A percentile compares a stretch with the other conserved stretches of the same genome.
These are phyloP conservation scores for Odontomachus brunneus DNA, from an alignment of 1,140 invertebrate genomes.

Conservation along the genomic window DNA sequence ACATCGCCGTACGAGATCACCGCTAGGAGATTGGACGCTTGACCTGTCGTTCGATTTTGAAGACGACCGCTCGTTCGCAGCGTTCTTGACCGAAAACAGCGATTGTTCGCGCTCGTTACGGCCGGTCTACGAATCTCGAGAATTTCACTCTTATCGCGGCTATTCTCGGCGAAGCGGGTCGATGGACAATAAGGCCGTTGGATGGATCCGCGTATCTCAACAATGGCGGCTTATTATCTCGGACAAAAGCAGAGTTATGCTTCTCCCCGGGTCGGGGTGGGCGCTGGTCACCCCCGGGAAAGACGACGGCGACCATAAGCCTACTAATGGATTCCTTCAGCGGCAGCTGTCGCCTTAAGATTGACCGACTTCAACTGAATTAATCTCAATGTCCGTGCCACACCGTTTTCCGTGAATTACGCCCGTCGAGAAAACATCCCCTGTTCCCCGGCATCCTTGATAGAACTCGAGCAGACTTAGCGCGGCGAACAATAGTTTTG, in stretches of 20 bases:
- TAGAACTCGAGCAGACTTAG: slow-evolving; percentile 20
- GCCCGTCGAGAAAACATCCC: slow-evolving; percentile 41
- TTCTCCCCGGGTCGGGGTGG: slow-evolving; percentile 60
- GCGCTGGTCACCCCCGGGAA: slow-evolving; percentile 67
- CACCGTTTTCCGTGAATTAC: slow-evolving; percentile 59
- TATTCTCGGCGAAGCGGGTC: slow-evolving; percentile 72
- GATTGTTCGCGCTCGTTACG: slow-evolving; percentile 18
- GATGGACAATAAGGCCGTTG: slow-evolving; percentile 80
- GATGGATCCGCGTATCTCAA: slow-evolving; percentile 76
- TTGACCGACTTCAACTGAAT: slow-evolving; percentile 80
- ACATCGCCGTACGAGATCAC: neutral
- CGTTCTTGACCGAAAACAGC: slow-evolving; percentile 33
- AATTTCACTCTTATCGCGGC: slow-evolving; percentile 76
- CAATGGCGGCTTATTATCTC: slow-evolving; percentile 83
- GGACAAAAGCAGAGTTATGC: slow-evolving; percentile 80
- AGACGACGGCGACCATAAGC: slow-evolving; percentile 73
- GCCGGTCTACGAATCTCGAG: slow-evolving; percentile 52
- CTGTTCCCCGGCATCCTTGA: neutral
- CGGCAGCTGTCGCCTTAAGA: slow-evolving; percentile 81
- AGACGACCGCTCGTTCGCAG: slow-evolving; percentile 6
- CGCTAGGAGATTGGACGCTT: neutral
- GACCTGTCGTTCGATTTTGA: neutral
- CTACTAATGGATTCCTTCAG: slow-evolving; percentile 83
- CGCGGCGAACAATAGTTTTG: neutral
- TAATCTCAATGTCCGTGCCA: slow-evolving; percentile 74